Evolutionary conservation across 64 coral and sea anemone genomes (phyloP).

Genomic region (Pachyseris speciosa): DNA sequence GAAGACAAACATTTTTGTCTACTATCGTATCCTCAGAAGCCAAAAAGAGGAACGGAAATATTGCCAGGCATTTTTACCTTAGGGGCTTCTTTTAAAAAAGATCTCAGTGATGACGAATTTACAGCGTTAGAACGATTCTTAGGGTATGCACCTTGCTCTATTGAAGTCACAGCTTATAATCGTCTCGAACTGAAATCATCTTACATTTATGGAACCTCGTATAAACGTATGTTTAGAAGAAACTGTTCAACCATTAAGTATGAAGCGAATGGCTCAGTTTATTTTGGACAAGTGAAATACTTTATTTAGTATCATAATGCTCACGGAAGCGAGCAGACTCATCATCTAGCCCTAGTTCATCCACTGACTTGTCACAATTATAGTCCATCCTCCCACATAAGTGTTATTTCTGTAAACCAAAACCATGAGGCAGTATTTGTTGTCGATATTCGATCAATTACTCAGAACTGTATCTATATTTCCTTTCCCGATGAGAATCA

Average conservation of each 20-base stretch:
- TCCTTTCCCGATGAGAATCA: not conserved
- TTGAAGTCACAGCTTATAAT: constrained; percentile 41
- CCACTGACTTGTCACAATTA: constrained; percentile 26
- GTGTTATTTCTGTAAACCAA: not conserved
- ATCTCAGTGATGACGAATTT: not conserved
- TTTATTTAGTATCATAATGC: constrained; percentile 29
- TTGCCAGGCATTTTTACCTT: not conserved
- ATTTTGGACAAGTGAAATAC: constrained; percentile 51
- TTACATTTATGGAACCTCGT: constrained; percentile 52
- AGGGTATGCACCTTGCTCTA: not conserved
- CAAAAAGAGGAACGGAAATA: constrained; percentile 23
- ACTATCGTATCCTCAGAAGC: not conserved
- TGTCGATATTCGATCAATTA: constrained; percentile 15
- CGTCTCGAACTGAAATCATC: constrained; percentile 7
- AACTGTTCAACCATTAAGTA: constrained; percentile 64
- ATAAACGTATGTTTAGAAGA: constrained; percentile 54
- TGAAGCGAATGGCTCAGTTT: not conserved
- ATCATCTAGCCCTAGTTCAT: constrained; percentile 24
- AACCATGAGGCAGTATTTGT: not conserved
- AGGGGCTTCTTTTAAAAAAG: not conserved
- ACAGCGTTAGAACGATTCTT: constrained; percentile 4
- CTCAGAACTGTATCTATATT: constrained; percentile 17
- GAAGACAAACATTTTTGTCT: not conserved
- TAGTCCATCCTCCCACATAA: constrained; percentile 18
- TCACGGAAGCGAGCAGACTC: not conserved